A percentile compares a stretch with the other conserved stretches of the same genome.
These are phyloP conservation scores for Parazoanthus swiftii DNA, from an alignment of 92 coral and sea anemone genomes.

Conservation along the genomic window DNA sequence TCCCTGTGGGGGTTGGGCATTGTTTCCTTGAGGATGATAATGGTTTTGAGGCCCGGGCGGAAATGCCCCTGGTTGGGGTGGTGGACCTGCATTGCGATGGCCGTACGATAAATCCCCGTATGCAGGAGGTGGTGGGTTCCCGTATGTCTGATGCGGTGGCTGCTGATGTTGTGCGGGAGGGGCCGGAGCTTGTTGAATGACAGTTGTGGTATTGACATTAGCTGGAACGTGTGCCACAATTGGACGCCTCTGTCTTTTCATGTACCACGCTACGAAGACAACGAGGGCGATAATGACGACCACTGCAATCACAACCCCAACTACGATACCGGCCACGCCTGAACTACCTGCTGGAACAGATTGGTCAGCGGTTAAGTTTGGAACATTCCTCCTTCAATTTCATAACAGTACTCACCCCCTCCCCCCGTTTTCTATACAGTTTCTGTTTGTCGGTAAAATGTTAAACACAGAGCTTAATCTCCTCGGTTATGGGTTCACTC, in stretches of 20 bases:
- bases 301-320: background rate
- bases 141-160: background rate
- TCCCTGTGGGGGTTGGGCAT: background rate
- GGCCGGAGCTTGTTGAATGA: background rate
- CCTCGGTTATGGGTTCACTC: too few species aligned
- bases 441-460: too few species aligned
- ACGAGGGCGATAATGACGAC: background rate
- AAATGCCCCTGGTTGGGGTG: background rate
- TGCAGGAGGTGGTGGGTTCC: background rate
- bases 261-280: background rate
- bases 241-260: background rate
- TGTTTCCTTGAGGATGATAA: too few species aligned
- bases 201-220: background rate
- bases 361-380: background rate
- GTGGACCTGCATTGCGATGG: background rate
- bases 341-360: constrained; percentile 6
- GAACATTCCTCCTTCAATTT: background rate
- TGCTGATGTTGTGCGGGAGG: background rate
- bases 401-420: too few species aligned
- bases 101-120: background rate
- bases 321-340: background rate
- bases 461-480: too few species aligned
- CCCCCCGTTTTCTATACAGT: too few species aligned
- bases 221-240: background rate
- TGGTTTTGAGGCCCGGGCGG: too few species aligned